Conservation (phyloP, 2,797 vertebrate species). For the Acomys russatus region DNA sequence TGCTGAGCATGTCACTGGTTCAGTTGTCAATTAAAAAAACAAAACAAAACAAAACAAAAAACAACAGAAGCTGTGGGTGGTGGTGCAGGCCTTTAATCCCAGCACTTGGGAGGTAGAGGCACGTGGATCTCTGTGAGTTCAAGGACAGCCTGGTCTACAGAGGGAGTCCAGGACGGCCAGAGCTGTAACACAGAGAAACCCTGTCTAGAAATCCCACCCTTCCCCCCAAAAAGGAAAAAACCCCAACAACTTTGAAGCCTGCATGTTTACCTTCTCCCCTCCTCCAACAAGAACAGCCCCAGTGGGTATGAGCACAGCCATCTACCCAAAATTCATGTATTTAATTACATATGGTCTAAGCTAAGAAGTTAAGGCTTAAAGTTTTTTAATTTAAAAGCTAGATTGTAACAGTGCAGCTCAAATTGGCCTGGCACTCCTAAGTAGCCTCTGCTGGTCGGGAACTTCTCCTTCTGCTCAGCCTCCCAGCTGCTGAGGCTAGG, state of each 20-base stretch:
- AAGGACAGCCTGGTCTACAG: too few relatives aligned
- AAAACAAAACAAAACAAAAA: not conserved
- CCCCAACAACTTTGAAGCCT: not conserved
- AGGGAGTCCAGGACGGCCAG: too few relatives aligned
- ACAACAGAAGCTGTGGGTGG: too few relatives aligned
- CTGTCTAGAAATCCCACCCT: too few relatives aligned
- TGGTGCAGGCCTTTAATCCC: too few relatives aligned
- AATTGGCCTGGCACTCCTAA: not conserved
- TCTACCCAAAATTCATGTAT: not conserved
- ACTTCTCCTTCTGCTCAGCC: not conserved
- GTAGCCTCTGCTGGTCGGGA: not conserved
- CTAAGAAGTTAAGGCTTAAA: not conserved
- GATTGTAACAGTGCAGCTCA: not conserved
- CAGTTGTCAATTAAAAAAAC: not conserved
- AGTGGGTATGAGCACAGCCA: not conserved
- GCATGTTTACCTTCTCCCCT: not conserved
- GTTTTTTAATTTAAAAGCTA: not conserved
- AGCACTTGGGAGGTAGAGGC: too few relatives aligned
- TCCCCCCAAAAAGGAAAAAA: not conserved
- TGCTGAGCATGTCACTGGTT: not conserved
- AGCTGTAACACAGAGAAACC: too few relatives aligned
- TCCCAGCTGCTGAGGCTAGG: not conserved
- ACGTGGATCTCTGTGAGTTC: too few relatives aligned
- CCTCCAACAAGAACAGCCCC: not conserved
- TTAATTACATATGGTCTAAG: constrained; percentile 40